Conservation (phyloP, 1,140 invertebrate species). For the Popillia japonica region DNA sequence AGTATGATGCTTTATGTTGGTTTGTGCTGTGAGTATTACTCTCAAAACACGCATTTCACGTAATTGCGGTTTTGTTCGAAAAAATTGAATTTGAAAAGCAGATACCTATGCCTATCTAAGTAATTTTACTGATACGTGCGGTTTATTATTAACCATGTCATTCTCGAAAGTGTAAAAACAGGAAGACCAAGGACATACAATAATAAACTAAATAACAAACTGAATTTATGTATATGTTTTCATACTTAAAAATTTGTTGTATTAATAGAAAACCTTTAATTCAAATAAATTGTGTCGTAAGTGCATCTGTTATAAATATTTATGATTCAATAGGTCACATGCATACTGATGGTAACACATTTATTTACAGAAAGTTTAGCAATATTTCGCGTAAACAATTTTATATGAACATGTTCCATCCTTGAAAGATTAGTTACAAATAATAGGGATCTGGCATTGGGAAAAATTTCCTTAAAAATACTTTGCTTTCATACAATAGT, state of each 20-base stretch:
- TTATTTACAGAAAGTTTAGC: neutral
- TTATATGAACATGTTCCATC: constrained; percentile 26
- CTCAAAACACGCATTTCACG: too few species aligned
- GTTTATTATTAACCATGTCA: too few species aligned
- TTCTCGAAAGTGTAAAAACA: too few species aligned
- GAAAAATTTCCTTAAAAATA: neutral
- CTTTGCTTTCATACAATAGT: neutral
- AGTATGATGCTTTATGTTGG: too few species aligned
- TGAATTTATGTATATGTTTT: too few species aligned
- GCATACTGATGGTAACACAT: neutral
- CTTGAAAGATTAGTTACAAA: constrained; percentile 54
- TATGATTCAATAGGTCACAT: neutral
- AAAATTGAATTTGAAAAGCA: too few species aligned
- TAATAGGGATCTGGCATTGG: neutral
- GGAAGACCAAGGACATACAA: too few species aligned
- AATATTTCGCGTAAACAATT: neutral
- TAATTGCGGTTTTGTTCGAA: too few species aligned
- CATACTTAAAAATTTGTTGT: neutral
- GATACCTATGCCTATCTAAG: too few species aligned
- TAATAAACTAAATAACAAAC: too few species aligned
- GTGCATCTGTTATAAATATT: neutral
- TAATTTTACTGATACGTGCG: too few species aligned
- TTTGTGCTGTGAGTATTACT: too few species aligned
- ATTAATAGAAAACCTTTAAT: constrained; percentile 7
- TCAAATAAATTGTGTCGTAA: neutral